These are phyloP conservation scores for Cirrhinus mrigala DNA, from an alignment of 2,797 vertebrate genomes.

Conservation along the genomic window DNA sequence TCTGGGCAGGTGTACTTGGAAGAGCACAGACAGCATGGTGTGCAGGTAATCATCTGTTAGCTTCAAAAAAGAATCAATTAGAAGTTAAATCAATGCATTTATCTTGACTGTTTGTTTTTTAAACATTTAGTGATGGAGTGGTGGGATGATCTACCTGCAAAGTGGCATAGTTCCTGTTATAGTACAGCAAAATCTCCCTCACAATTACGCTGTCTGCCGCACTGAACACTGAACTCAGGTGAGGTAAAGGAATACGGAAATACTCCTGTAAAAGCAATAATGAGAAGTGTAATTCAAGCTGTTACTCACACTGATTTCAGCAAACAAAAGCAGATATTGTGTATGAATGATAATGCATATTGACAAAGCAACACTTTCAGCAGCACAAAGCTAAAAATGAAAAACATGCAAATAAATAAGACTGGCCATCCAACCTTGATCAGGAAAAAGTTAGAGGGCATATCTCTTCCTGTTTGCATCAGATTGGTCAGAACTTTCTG, in stretches of 20 bases:
- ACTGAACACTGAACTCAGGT: conserved; percentile 71
- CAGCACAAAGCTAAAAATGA: not conserved
- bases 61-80: conserved; percentile 61
- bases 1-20: conserved; percentile 71
- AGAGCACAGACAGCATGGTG: conserved; percentile 76
- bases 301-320: conserved; percentile 2
- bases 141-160: conserved; percentile 69
- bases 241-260: conserved; percentile 72
- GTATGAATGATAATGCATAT: not conserved
- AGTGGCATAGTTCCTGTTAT: conserved; percentile 68
- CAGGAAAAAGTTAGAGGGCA: conserved; percentile 64
- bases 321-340: not conserved
- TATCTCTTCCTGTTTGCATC: conserved; percentile 74
- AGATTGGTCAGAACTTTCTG: conserved; percentile 78
- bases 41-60: conserved; percentile 71
- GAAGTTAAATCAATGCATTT: not conserved
- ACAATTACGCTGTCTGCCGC: conserved; percentile 69
- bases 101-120: not conserved
- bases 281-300: not conserved
- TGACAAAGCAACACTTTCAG: conserved; percentile 6
- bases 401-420: not conserved
- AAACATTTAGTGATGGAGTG: not conserved
- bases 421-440: conserved; percentile 72
- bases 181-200: conserved; percentile 77
- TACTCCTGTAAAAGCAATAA: conserved; percentile 74